phyloP scores from a whole-genome alignment of 2,888 invertebrate genomes.

The Oasisia sp. region DNA sequence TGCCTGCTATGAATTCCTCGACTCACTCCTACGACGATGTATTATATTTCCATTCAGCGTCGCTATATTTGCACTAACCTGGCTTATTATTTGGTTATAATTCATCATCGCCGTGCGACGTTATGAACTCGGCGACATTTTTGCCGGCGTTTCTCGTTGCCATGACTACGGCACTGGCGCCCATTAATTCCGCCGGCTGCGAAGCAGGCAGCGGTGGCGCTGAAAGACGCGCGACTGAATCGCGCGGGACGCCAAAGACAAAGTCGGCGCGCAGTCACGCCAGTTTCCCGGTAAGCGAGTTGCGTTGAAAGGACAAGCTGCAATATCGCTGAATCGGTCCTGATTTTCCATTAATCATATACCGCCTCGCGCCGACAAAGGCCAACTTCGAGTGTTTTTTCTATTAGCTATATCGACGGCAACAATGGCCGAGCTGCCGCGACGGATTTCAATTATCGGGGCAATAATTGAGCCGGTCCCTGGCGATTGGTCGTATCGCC shows the following conservation, averaged over 20 bases:
- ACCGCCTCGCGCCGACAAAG: not conserved
- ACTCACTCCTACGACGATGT: not conserved
- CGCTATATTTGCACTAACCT: not conserved
- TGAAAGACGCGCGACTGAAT: slow-evolving; percentile 13
- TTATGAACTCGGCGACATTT: slow-evolving; percentile 12
- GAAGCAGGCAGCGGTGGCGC: not conserved
- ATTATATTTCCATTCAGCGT: slow-evolving; percentile 4
- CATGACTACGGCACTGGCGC: slow-evolving; percentile 6
- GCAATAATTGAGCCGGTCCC: not conserved
- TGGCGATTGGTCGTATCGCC: not conserved
- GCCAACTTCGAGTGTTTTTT: slow-evolving; percentile 3
- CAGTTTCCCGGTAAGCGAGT: slow-evolving; percentile 4
- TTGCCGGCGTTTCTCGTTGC: slow-evolving; percentile 3
- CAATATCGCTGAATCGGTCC: slow-evolving; percentile 5
- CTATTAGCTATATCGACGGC: slow-evolving; percentile 13
- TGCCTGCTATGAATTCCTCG: not conserved
- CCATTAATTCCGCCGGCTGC: not conserved
- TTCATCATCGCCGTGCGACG: not conserved
- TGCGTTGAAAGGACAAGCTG: not conserved
- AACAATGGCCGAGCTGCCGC: not conserved
- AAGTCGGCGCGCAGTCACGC: not conserved
- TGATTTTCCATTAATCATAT: slow-evolving; percentile 11
- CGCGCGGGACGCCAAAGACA: not conserved
- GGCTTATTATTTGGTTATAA: slow-evolving; percentile 17
- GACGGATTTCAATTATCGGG: not conserved